Percentiles rank a stretch among this genome's conserved stretches.
Conservation (phyloP, 2,797 vertebrate genomes). For the Tragopan temminckii region DNA sequence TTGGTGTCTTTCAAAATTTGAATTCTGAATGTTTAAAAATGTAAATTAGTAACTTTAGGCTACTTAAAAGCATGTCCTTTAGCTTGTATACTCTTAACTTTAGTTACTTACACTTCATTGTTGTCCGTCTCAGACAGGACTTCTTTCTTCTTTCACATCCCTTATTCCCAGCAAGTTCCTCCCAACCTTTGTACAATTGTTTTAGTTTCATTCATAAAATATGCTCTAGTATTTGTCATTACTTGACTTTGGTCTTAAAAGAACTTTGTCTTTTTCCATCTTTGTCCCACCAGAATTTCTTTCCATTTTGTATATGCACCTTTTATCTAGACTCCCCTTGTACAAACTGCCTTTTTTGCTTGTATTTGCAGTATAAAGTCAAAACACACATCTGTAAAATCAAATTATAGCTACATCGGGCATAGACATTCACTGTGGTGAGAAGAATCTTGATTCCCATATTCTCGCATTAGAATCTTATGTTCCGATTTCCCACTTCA, state of each 20-base stretch:
- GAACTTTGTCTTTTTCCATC: background rate
- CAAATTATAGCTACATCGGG: background rate
- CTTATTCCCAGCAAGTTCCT: background rate
- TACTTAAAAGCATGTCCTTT: background rate
- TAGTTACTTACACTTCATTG: background rate
- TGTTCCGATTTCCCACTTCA: background rate
- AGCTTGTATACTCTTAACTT: background rate
- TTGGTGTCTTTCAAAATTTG: background rate
- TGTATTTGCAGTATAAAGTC: background rate
- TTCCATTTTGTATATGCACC: background rate
- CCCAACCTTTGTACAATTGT: background rate
- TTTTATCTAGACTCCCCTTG: background rate
- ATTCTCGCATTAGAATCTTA: background rate
- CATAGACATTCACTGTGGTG: background rate
- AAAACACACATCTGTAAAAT: no score
- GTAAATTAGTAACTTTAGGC: background rate
- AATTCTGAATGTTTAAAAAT: background rate
- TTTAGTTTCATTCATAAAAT: background rate
- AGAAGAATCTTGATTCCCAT: background rate
- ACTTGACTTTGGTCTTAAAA: background rate
- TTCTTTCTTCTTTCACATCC: background rate
- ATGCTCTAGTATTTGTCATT: background rate
- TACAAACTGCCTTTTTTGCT: background rate
- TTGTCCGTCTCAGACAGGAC: background rate
- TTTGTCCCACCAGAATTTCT: background rate